Evolutionary conservation across 1,140 invertebrate species (phyloP).

Genomic region (Homalodisca vitripennis): DNA sequence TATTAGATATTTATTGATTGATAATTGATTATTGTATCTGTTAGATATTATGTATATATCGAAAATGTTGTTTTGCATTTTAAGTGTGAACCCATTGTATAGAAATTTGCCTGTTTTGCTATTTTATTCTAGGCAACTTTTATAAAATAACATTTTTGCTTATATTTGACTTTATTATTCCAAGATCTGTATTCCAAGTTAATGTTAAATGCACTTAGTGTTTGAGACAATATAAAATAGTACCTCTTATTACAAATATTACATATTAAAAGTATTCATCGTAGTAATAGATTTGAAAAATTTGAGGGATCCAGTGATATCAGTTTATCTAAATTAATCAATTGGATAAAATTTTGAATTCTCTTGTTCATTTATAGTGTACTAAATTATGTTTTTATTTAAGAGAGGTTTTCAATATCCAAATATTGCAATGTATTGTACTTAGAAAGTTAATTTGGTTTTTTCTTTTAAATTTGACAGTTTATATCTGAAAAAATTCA

Average conservation of each 20-base stretch:
- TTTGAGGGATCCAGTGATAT: no score
- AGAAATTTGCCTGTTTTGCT: neutral
- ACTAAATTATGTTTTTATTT: no score
- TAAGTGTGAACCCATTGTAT: neutral
- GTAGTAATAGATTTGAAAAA: neutral
- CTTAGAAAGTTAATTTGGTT: no score
- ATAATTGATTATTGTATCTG: conserved; percentile 18
- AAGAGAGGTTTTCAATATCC: no score
- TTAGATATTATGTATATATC: conserved; percentile 13
- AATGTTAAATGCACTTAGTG: neutral
- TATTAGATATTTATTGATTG: conserved; percentile 21
- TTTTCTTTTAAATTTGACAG: no score
- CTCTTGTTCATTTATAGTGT: no score
- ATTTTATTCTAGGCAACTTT: neutral
- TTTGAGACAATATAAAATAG: conserved; percentile 1
- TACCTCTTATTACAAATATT: neutral
- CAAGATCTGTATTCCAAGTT: neutral
- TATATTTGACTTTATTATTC: neutral
- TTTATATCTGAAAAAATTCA: no score
- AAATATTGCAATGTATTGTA: no score
- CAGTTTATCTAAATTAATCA: no score
- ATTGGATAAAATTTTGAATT: no score
- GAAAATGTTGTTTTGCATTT: conserved; percentile 18
- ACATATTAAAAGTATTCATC: neutral
- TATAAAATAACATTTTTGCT: neutral